Base-by-base conservation (phyloP, 2,113 vertebrate species). In the Chascanopsetta lugubris region DNA sequence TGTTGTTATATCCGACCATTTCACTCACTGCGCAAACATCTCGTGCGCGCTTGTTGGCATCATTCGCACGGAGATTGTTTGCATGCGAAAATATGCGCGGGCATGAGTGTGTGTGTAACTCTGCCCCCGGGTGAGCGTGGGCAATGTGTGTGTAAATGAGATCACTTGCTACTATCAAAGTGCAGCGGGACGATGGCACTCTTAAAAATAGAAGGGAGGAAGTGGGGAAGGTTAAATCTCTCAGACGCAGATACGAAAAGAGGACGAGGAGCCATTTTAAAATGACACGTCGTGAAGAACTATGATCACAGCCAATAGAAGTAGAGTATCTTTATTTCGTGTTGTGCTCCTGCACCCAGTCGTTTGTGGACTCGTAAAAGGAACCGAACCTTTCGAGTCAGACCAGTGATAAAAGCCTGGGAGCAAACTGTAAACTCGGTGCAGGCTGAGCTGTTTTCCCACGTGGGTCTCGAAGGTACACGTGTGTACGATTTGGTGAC, bases 131-230 rank as follows among this genome's bases (percentile, higher is more conserved):
- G 53, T 56, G 57, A 2, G 65, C 29, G 75, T 68, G 71, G 29
- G 67, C 9, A 36, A 61, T 34, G 51, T 20, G 75, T 62, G 86
- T 87, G 86, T 88, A 85, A 86, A 89, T 90, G 86, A 88, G 87
- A 85, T 85, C 81, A 82, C 85, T 88, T 88, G 88, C 81, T 88
- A 86, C 82, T 87, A 88, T 89, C 88, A 87, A 77, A 87, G 84
- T 85, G 81, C 89, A 87, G 77, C 76, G 80, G 85, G 83, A 88
- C 87, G 88, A 88, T 90, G 88, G 86, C 89, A 88, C 84, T 62
- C 77, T 88, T 91, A 91, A 82, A 87, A 90, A 91, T 91, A 91
- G 89, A 83, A 74, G 72, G 57, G 79, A 88, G 89, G 89, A 90
- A 91, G 85, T 86, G 73, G 85, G 72, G 78, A 86, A 89, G 88